Conservation (phyloP, 2,797 vertebrate genomes). For the Gambelia wislizenii region DNA sequence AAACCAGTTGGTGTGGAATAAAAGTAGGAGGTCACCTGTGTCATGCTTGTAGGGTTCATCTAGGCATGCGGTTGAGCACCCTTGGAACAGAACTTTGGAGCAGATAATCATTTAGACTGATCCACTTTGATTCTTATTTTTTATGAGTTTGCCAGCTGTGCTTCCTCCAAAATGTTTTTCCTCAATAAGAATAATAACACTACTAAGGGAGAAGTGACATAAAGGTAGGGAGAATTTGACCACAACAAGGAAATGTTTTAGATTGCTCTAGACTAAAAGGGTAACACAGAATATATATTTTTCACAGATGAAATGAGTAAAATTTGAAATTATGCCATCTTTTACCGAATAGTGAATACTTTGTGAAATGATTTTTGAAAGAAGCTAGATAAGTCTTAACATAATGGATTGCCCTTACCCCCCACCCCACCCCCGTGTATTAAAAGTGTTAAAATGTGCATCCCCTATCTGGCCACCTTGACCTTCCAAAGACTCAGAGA, state of each 20-base stretch:
- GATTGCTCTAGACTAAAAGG: neutral
- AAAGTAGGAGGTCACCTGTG: no score
- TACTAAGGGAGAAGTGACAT: no score
- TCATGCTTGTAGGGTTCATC: no score
- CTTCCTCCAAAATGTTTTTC: neutral
- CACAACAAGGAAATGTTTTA: neutral
- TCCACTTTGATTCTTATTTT: no score
- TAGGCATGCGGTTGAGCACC: no score
- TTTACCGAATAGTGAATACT: neutral
- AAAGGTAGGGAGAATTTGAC: neutral
- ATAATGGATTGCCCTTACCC: no score
- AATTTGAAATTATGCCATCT: neutral
- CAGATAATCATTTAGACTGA: no score
- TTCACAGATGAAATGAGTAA: neutral
- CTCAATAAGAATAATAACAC: neutral
- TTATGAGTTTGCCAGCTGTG: neutral
- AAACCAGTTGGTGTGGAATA: no score
- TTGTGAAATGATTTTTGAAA: neutral
- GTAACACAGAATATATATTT: neutral
- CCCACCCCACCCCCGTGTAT: no score
- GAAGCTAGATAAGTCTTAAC: neutral
- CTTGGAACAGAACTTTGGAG: no score
- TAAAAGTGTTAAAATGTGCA: slow-evolving; percentile 16
- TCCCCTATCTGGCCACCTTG: slow-evolving; percentile 46
- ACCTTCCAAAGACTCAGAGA: slow-evolving; percentile 53